Evolutionary conservation across 2,888 invertebrate species (phyloP), one percentile per base, ranked within the genome.

Genomic region (Volucella inflata): DNA sequence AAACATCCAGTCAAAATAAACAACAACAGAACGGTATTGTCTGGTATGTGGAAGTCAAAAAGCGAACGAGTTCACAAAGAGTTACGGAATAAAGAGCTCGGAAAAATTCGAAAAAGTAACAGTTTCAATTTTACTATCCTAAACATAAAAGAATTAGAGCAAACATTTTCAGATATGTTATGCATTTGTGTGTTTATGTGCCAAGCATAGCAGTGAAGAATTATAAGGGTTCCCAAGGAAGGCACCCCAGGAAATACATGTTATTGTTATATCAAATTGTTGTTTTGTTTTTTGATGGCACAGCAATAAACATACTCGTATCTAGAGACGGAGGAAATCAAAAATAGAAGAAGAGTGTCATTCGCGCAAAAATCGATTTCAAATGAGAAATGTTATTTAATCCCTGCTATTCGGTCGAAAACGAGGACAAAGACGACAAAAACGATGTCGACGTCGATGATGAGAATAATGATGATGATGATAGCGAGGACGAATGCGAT

Each of bases 311-410:
- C 60, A 67, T 60, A 62, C 30, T 42, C 60, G 70, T 57, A 46
- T 68, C 3, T 14, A 17, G 12, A 21, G 21, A 21, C 17, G 17
- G 46, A 67, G 65, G 60, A 42, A 80, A 71, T 84, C 74, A 74
- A 65, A 84, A 75, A 65, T 65, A 60, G 4, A 30, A 30, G 79
- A 75, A 80, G 71, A 84, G 70, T 80, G 79, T 80, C 80, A 84
- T 80, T 84, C 71, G 84, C 68, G 70, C 75, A 80, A 75, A 84
- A 84, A 84, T 84, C 84, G 79, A 84, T 84, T 84, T 55, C 57
- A 80, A 80, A 84, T 80, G 80, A 84, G 75, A 84, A 80, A 84
- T 75, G 74, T 70, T 80, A 83, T 80, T 84, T 84, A 84, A 84
- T 84, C 84, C 80, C 46, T 65, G 48, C 62, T 46, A 48, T 64